phyloP scores from a whole-genome alignment of 2,888 invertebrate genomes.

The Hyposoter didymator region DNA sequence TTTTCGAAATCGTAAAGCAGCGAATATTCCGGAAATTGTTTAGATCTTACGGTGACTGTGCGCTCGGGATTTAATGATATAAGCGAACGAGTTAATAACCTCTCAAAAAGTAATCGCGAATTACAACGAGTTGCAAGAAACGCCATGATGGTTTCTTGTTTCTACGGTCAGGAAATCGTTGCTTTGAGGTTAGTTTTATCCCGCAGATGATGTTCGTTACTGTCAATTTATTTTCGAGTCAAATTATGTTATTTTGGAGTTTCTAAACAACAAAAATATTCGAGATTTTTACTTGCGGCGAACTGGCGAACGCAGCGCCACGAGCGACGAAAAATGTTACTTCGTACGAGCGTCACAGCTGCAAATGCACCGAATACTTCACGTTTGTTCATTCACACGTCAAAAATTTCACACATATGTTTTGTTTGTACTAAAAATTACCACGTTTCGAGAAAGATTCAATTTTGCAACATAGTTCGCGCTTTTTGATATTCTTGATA shows the following conservation, averaged over 20 bases:
- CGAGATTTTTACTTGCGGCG: neutral
- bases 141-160: constrained; percentile 44
- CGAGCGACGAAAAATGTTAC: neutral
- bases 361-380: neutral
- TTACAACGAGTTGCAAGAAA: constrained; percentile 51
- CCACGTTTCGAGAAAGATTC: neutral
- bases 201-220: neutral
- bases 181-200: neutral
- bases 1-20: constrained; percentile 70
- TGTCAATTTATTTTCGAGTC: neutral
- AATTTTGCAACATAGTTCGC: constrained; percentile 6
- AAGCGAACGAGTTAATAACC: constrained; percentile 52
- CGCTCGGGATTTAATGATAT: constrained; percentile 53
- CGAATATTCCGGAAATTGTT: constrained; percentile 70
- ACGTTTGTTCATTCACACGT: constrained; percentile 12
- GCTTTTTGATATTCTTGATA: constrained; percentile 1
- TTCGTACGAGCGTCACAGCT: constrained; percentile 1
- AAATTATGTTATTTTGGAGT: neutral
- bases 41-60: constrained; percentile 52
- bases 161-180: neutral
- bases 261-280: neutral
- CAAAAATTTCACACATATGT: constrained; percentile 29
- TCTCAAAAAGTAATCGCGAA: constrained; percentile 30
- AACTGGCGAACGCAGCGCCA: neutral
- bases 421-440: constrained; percentile 1